Conservation (phyloP, 1,140 invertebrate species). For the Musca vetustissima region DNA sequence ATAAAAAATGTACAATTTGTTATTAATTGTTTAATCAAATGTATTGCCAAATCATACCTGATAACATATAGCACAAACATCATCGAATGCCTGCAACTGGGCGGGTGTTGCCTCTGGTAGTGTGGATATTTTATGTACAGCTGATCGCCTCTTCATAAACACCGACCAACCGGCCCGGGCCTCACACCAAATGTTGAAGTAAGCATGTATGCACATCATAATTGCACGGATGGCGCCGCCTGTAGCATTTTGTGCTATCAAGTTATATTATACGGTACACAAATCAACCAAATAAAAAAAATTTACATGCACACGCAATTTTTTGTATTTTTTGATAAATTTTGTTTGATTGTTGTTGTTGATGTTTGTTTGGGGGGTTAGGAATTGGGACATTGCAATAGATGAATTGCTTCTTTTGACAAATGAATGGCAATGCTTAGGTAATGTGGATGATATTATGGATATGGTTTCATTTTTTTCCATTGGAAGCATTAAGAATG, state of each 20-base stretch:
- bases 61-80: slow-evolving; percentile 96
- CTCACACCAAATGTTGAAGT: slow-evolving; percentile 97
- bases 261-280: slow-evolving; percentile 56
- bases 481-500: too few relatives aligned
- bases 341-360: slow-evolving; percentile 15
- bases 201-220: slow-evolving; percentile 95
- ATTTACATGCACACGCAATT: slow-evolving; percentile 49
- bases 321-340: neutral
- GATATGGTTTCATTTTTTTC: too few relatives aligned
- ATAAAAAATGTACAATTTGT: neutral
- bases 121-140: slow-evolving; percentile 90
- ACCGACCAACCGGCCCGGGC: slow-evolving; percentile 88
- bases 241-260: slow-evolving; percentile 56
- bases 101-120: slow-evolving; percentile 79
- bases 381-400: too few relatives aligned
- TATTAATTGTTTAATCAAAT: neutral
- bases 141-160: slow-evolving; percentile 88
- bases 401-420: too few relatives aligned
- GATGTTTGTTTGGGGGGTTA: too few relatives aligned
- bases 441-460: too few relatives aligned
- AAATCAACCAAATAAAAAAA: slow-evolving; percentile 53
- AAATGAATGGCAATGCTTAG: too few relatives aligned
- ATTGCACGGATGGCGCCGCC: slow-evolving; percentile 84
- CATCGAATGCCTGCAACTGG: slow-evolving; percentile 76
- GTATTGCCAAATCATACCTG: slow-evolving; percentile 57